Evolutionary conservation across 2,113 vertebrate species (phyloP).

Genomic region (Shinisaurus crocodilurus): DNA sequence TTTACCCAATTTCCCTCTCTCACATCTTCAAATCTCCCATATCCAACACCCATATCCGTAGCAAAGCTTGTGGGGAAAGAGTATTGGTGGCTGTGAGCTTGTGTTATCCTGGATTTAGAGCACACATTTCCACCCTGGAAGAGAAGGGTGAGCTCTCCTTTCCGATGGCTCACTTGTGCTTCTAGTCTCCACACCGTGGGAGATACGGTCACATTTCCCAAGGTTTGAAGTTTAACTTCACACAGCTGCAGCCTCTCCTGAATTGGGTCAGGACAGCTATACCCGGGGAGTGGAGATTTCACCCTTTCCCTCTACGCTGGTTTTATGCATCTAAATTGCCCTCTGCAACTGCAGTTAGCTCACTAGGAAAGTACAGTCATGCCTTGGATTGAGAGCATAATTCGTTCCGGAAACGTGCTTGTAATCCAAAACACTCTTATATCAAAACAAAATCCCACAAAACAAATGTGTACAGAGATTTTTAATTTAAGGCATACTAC

Average conservation of each 20-base stretch:
- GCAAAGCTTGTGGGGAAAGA: not conserved
- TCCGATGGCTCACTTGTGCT: not conserved
- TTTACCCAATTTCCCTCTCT: no score
- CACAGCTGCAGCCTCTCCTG: not conserved
- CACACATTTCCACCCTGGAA: not conserved
- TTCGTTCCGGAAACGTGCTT: no score
- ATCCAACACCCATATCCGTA: not conserved
- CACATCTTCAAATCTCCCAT: not conserved
- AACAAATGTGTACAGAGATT: no score
- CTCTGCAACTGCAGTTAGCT: not conserved
- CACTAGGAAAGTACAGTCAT: not conserved
- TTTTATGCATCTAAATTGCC: not conserved
- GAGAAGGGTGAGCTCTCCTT: not conserved
- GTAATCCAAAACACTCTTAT: no score
- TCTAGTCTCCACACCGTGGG: not conserved
- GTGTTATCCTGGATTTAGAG: not conserved
- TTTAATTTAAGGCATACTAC: no score
- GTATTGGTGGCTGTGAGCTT: no score
- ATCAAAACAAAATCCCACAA: no score
- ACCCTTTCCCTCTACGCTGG: not conserved
- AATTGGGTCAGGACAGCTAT: not conserved
- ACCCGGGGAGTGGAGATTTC: not conserved
- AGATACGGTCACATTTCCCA: no score
- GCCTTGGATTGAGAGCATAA: no score
- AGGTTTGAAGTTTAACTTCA: no score